Conservation (phyloP, 2,113 vertebrate species). For the Ammodytes dubius region DNA sequence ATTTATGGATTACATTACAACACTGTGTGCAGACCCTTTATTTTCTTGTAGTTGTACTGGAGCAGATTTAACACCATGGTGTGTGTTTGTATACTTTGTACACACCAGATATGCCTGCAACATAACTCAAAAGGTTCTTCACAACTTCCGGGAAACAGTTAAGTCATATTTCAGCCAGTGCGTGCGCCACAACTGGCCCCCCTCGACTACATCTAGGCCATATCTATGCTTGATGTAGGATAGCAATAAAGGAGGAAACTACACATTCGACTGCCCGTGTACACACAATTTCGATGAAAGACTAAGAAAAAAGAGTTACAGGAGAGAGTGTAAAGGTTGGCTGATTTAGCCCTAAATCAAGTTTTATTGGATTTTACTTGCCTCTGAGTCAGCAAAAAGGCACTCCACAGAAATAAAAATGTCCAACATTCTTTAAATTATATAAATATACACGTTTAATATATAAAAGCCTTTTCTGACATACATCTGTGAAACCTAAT, state of each 20-base stretch:
- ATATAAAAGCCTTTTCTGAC: slow-evolving; percentile 6
- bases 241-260: neutral
- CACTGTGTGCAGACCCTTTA: neutral
- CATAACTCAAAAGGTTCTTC: neutral
- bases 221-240: neutral
- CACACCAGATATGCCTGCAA: neutral
- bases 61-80: too few species aligned
- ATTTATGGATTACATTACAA: neutral
- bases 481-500: neutral
- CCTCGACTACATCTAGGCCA: too few species aligned
- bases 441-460: too few species aligned
- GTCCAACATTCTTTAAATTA: neutral
- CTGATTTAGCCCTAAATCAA: neutral
- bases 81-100: neutral
- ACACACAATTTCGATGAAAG: neutral
- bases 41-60: too few species aligned
- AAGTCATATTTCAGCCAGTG: neutral
- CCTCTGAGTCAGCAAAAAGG: slow-evolving; percentile 46
- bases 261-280: neutral
- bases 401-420: slow-evolving; percentile 18
- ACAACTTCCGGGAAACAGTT: neutral
- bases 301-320: neutral
- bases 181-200: too few species aligned
- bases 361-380: slow-evolving; percentile 15
- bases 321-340: neutral